phyloP scores from a whole-genome alignment of 2,888 invertebrate species.

The Caradrina kadenii region DNA sequence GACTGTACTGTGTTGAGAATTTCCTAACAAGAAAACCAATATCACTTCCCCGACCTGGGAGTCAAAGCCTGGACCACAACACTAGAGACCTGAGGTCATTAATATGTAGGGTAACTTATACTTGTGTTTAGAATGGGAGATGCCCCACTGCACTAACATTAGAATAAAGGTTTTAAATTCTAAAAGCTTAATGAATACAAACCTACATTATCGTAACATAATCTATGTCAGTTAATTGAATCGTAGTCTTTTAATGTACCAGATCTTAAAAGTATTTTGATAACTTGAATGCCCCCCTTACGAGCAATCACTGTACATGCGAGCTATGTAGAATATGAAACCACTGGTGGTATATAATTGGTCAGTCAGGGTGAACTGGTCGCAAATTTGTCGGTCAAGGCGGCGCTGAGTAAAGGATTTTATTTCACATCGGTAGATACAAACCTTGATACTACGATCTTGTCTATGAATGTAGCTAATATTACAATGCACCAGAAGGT shows the following conservation, averaged over 20 bases:
- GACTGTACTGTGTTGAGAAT: constrained; percentile 7
- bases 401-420: constrained; percentile 15
- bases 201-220: too few species aligned
- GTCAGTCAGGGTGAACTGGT: constrained; percentile 10
- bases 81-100: background rate
- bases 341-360: background rate
- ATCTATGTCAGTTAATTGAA: background rate
- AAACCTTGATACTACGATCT: constrained; percentile 18
- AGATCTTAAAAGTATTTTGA: background rate
- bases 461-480: background rate
- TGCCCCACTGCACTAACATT: too few species aligned
- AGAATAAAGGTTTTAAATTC: too few species aligned
- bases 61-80: background rate
- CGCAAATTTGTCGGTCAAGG: constrained; percentile 20
- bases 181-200: too few species aligned
- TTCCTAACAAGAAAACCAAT: constrained; percentile 9
- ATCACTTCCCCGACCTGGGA: background rate
- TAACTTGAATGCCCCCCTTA: constrained; percentile 2
- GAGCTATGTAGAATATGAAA: constrained; percentile 12
- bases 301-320: background rate
- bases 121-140: too few species aligned
- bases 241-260: background rate
- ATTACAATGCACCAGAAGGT: constrained; percentile 1
- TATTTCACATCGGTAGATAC: constrained; percentile 1
- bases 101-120: background rate